Evolutionary conservation across 2,888 invertebrate species (phyloP).

Genomic region (Icerya purchasi): DNA sequence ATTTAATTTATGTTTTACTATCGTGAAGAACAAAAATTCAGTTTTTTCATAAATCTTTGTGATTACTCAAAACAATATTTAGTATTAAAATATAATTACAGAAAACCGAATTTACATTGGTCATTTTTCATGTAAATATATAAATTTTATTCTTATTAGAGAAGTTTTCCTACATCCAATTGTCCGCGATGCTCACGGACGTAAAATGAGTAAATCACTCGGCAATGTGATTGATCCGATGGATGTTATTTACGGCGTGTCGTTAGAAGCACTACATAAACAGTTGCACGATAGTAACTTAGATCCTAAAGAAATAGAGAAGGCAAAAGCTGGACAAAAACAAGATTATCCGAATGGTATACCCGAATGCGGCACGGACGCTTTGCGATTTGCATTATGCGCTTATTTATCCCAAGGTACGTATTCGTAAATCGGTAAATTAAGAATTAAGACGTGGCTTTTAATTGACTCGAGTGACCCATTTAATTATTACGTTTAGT

Average conservation of each 20-base stretch:
- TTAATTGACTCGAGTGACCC: no score
- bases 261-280: conserved; percentile 53
- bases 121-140: neutral
- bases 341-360: conserved; percentile 62
- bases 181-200: conserved; percentile 90
- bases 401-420: conserved; percentile 60
- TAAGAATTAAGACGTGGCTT: no score
- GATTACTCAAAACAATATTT: no score
- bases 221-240: conserved; percentile 96
- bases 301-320: conserved; percentile 59
- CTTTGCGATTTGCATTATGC: conserved; percentile 74
- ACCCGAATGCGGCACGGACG: conserved; percentile 90
- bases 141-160: conserved; percentile 25
- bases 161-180: conserved; percentile 90
- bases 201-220: conserved; percentile 97
- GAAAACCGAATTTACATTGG: neutral
- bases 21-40: no score
- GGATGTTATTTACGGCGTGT: conserved; percentile 76
- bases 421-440: no score
- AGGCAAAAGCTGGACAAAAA: conserved; percentile 41
- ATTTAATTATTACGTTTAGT: no score
- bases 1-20: no score
- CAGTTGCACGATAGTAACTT: conserved; percentile 58
- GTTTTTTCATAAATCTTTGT: no score
- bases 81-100: neutral